These are phyloP conservation scores for Anseranas semipalmata DNA, from an alignment of 2,113 vertebrate genomes.

Conservation along the genomic window DNA sequence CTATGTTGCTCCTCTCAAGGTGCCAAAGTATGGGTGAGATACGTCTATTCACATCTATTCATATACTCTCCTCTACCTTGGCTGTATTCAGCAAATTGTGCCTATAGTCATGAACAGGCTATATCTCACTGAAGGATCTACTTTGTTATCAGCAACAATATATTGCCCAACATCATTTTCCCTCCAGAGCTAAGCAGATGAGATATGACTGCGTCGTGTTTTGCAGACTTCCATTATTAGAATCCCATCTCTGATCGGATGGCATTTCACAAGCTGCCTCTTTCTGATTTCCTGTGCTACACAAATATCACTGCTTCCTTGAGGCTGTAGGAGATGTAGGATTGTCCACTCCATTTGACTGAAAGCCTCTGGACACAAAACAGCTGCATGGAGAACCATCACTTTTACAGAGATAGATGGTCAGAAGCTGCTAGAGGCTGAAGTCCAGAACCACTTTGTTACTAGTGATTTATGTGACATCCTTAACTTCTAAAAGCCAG, in stretches of 20 bases:
- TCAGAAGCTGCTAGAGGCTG: constrained; percentile 43
- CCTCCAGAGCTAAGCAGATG: constrained; percentile 1
- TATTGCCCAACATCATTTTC: not conserved
- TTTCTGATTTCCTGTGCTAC: constrained; percentile 26
- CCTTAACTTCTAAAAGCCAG: constrained; percentile 57
- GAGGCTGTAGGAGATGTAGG: constrained; percentile 32
- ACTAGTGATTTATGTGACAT: constrained; percentile 55
- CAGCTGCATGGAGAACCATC: constrained; percentile 23
- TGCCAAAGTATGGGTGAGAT: not conserved
- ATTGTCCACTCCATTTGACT: constrained; percentile 49
- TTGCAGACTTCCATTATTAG: constrained; percentile 26
- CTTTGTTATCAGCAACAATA: not conserved
- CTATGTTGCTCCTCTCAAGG: not conserved
- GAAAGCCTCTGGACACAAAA: constrained; percentile 63
- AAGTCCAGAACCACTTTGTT: constrained; percentile 56
- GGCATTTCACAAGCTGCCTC: not conserved
- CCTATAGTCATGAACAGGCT: not conserved
- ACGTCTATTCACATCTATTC: not conserved
- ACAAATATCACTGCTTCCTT: constrained; percentile 42
- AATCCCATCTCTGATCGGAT: constrained; percentile 6
- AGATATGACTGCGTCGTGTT: not conserved
- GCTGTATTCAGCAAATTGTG: not conserved
- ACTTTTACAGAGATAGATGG: constrained; percentile 46
- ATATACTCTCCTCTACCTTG: not conserved
- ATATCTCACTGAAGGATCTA: not conserved